These are phyloP conservation scores for Oncorhynchus clarkii DNA, from an alignment of 2,113 vertebrate species.

Conservation along the genomic window DNA sequence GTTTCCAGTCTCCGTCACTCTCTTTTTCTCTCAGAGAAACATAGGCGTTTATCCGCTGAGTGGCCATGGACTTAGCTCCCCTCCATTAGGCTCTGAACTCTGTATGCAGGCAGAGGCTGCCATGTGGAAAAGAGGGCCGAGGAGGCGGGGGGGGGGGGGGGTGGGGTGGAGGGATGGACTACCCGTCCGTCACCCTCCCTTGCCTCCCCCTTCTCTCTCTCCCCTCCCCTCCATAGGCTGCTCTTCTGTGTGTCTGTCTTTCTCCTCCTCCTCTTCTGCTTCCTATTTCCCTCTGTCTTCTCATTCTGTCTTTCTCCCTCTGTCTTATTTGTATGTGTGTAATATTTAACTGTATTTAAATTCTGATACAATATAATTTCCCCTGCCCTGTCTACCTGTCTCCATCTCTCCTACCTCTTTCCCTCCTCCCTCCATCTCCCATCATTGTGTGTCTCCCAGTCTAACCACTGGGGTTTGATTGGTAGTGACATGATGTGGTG, in stretches of 20 bases:
- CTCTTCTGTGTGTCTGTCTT: neutral
- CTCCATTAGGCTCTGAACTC: conserved; percentile 71
- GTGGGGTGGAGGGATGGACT: conserved; percentile 21
- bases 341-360: neutral
- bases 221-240: neutral
- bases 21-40: conserved; percentile 24
- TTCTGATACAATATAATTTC: neutral
- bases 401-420: neutral
- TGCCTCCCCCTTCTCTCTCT: neutral
- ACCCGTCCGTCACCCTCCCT: conserved; percentile 15
- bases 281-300: neutral
- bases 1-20: neutral
- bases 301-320: neutral
- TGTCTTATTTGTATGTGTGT: conserved; percentile 15
- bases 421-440: neutral
- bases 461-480: too few species aligned
- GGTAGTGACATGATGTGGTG: too few species aligned
- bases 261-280: neutral
- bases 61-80: conserved; percentile 64
- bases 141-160: conserved; percentile 8
- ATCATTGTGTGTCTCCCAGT: neutral
- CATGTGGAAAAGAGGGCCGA: conserved; percentile 64
- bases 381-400: neutral
- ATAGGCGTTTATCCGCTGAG: conserved; percentile 56
- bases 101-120: conserved; percentile 56